Evolutionary conservation across 2,888 invertebrate genomes (phyloP).

Genomic region (Scrobipalpa costella): DNA sequence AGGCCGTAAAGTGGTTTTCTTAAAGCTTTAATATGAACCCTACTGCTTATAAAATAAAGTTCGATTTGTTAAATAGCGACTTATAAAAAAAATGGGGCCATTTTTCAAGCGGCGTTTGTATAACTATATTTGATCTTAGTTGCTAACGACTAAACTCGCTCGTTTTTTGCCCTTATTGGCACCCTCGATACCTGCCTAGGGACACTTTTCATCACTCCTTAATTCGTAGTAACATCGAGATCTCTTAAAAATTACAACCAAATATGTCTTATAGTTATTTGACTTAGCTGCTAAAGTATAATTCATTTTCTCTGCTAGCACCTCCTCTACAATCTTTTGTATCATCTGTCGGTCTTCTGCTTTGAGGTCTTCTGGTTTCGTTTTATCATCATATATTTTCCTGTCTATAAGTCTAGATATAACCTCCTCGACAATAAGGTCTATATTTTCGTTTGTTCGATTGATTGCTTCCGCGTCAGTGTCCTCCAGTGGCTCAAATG

Average conservation of each 20-base stretch:
- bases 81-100: no score
- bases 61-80: no score
- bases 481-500: conserved; percentile 26
- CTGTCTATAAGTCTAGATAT: conserved; percentile 71
- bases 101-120: no score
- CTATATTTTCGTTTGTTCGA: conserved; percentile 62
- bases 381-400: conserved; percentile 78
- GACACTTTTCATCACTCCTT: conserved; percentile 7
- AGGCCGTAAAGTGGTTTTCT: no score
- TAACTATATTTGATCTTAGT: no score
- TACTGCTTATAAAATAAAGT: no score
- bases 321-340: conserved; percentile 75
- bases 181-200: conserved; percentile 6
- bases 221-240: conserved; percentile 20
- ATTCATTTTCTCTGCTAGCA: conserved; percentile 68
- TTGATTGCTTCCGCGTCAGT: conserved; percentile 23
- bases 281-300: conserved; percentile 43
- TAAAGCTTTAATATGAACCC: no score
- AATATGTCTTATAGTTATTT: neutral
- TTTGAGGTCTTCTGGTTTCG: conserved; percentile 73
- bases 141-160: no score
- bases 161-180: conserved; percentile 12
- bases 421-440: conserved; percentile 75
- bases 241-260: conserved; percentile 19
- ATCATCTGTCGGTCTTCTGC: conserved; percentile 69